Evolutionary conservation across 2,888 invertebrate species (phyloP), one percentile per base, ranked within the genome.

Genomic region (Xanthorhoe spadicearia): DNA sequence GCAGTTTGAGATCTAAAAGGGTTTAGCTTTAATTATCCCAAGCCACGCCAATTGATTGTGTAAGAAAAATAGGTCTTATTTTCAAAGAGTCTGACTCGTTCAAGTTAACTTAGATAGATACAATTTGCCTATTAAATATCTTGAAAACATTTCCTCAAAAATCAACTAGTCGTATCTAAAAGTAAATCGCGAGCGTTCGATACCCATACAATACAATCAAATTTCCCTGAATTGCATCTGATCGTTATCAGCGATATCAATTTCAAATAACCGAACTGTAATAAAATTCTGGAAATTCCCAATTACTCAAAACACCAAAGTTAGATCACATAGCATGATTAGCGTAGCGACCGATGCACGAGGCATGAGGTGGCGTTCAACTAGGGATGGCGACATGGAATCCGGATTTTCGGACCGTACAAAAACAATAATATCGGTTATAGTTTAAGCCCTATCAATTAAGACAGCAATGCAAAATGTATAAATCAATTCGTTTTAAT

Each of bases 271-370:
- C 61, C 71, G 66, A 70, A 71, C 52, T 64, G 67, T 66, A 73
- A 75, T 73, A 75, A 77, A 74, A 76, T 76, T 70, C 67, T 70
- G 78, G 78, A 74, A 78, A 77, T 81, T 76, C 78, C 80, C 78
- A 81, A 83, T 83, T 81, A 81, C 79, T 81, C 78, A 83, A 83
- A 84, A 84, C 77, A 77, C 77, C 75, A 74, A 79, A 77, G 78
- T 80, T 79, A 81, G 84, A 85, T 87, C 82, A 83, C 80, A 84
- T 84, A 80, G 81, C 81, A 77, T 82, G 86, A 88, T 87, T 85
- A 85, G 79, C 76, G 79, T 70, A 84, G 81, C 75, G 81, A 69
- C 78, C 77, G 78, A 81, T 84, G 84, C 84, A 83, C 78, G 78
- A 78, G 69, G 51, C 53, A 32, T 53, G 52, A 49, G 35, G 64